These are phyloP conservation scores for Aphelinus certus DNA, from an alignment of 1,140 invertebrate species.

Conservation along the genomic window DNA sequence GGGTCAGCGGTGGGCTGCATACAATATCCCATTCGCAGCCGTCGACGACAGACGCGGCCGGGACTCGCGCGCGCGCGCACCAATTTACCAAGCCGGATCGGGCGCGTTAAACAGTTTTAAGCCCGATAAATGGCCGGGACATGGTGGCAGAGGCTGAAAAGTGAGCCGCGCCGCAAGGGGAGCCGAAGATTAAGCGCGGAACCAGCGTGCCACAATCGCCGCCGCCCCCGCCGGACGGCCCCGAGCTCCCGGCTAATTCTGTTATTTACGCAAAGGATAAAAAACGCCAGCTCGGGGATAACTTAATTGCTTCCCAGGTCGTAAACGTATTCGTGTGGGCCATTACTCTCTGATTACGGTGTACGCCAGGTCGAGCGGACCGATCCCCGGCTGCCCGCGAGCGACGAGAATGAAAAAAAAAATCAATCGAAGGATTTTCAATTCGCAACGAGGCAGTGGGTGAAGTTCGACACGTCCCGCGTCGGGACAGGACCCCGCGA, in stretches of 20 bases:
- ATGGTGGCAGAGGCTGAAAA: background rate
- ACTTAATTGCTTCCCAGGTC: too few relatives aligned
- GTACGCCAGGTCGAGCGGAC: too few relatives aligned
- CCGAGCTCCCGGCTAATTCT: slow-evolving; percentile 9
- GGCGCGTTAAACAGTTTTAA: slow-evolving; percentile 51
- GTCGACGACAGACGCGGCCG: background rate
- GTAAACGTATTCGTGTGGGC: too few relatives aligned
- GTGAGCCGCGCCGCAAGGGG: slow-evolving; percentile 9
- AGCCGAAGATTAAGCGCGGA: background rate
- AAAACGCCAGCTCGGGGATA: too few relatives aligned
- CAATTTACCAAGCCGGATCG: slow-evolving; percentile 46
- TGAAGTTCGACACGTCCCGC: too few relatives aligned
- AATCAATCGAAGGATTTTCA: too few relatives aligned
- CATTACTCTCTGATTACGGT: too few relatives aligned
- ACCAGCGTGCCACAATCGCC: too few relatives aligned
- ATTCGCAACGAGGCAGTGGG: too few relatives aligned
- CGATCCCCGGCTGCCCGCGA: too few relatives aligned
- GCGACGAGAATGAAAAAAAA: background rate
- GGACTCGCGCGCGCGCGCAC: background rate
- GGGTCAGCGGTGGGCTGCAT: background rate
- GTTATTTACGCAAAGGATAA: slow-evolving; percentile 32
- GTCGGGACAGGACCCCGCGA: too few relatives aligned
- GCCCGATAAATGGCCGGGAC: slow-evolving; percentile 46
- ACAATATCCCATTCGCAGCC: too few relatives aligned
- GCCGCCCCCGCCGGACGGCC: background rate